Base-by-base conservation (phyloP, 1,140 invertebrate species). In the Drosophila serrata region DNA sequence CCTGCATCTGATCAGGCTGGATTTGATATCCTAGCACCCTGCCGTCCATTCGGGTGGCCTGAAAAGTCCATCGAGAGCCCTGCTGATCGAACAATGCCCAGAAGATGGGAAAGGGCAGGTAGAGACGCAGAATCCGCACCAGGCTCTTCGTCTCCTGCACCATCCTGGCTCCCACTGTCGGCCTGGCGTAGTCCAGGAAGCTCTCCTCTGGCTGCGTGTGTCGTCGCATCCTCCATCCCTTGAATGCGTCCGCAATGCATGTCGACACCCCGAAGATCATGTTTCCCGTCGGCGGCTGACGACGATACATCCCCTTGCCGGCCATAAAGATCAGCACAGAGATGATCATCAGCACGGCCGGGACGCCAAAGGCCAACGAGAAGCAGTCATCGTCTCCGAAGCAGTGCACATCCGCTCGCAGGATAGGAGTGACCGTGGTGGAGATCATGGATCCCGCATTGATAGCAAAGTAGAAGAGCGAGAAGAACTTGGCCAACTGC, bases 51-150 rank as follows among this genome's bases (percentile, higher is more conserved):
- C 96, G 94, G 0, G 96, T 95, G 12, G 98, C 98, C 94, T 99
- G 98, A 68, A 99, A 95, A 0, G 98, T 98, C 98, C 98, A 99
- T 49, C 97, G 94, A 0, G 98, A 99, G 6, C 98, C 98, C 94
- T 96, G 96, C 92, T 96, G 96, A 91, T 96, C 96, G 88, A 96
- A 96, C 6, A 98, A 93, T 5, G 97, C 96, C 97, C 97, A 97
- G 92, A 97, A 98, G 4, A 97, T 90, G 3, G 97, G 97, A 27
- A 97, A 88, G 1, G 97, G 97, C 33, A 97, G 91, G 85, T 96
- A 97, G 8, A 98, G 93, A 0, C 96, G 91, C 0, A 97, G 92
- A 12, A 98, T 95, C 58, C 94, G 93, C 6, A 96, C 85, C 29
- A 97, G 91, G 3, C 93, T 90, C 90, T 96, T 96, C 93, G 81